These are phyloP conservation scores for Ceratina japonica DNA, from an alignment of 1,140 invertebrate species.

Conservation along the genomic window DNA sequence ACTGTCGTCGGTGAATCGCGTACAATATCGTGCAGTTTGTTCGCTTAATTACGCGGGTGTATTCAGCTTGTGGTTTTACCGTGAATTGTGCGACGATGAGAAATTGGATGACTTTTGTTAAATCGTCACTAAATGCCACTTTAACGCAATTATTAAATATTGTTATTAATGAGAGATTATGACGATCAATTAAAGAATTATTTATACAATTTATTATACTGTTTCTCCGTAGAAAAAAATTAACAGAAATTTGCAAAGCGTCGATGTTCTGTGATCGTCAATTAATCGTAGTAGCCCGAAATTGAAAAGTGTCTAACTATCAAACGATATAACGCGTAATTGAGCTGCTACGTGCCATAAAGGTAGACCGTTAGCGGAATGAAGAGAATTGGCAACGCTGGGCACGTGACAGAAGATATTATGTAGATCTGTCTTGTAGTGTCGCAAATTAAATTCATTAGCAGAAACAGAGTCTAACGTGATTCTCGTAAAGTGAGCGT, in stretches of 20 bases:
- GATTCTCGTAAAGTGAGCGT: constrained; percentile 11
- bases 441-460: constrained; percentile 29
- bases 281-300: background rate
- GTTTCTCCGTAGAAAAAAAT: too few relatives aligned
- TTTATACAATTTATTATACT: too few relatives aligned
- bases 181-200: too few relatives aligned
- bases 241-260: too few relatives aligned
- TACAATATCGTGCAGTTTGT: background rate
- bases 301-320: too few relatives aligned
- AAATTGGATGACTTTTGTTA: too few relatives aligned
- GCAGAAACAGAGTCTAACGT: background rate
- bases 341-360: background rate
- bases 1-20: background rate
- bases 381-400: background rate
- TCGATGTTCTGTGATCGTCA: background rate
- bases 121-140: too few relatives aligned
- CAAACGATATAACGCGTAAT: background rate
- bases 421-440: constrained; percentile 4
- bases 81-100: too few relatives aligned
- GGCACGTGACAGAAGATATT: constrained; percentile 20
- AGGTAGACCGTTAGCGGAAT: background rate
- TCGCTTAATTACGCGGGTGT: background rate
- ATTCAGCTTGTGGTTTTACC: background rate
- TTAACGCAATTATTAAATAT: too few relatives aligned
- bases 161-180: too few relatives aligned